Evolutionary conservation across 1,140 invertebrate species (phyloP), one percentile per base, ranked within the genome.

Genomic region (Drosophila sp.): DNA sequence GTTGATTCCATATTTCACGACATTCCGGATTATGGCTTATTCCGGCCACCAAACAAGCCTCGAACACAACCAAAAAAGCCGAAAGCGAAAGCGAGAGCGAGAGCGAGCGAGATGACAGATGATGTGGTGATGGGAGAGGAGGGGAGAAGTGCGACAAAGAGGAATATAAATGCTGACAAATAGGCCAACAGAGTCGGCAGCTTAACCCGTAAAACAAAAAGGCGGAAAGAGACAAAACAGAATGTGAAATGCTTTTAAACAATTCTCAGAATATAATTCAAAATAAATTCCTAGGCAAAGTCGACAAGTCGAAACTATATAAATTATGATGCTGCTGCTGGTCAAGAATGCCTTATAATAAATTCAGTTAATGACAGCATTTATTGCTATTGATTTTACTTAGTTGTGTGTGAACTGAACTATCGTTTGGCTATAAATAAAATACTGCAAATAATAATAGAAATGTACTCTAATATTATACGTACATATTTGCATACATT

Each of bases 151-250:
- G 18, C 9, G 40, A 29, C 16, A 41, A 34, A 32, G 32, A n/a
- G 50, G 32, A 14, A 57, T 67, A 67, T 32, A 67, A 73, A 73
- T 67, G 46, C 70, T 67, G 56, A 73, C 64, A 73, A 73, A 73
- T 73, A 67, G 54, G 46, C 38, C 29, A 51, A 27, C 56, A 21
- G 34, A 53, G 18, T 58, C n/a, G 9, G 21, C 57, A 54, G 50
- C 59, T 50, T 57, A 72, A 56, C 34, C 61, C 67, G 34, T 53
- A n/a, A n/a, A 63, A 48, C 7, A 50, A 21, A 48, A 7, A 43
- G n/a, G n/a, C n/a, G n/a, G n/a, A 25, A 50, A n/a, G 25, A 18
- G 13, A 14, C 38, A 4, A 34, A 16, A 36, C 25, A 11, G n/a
- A 46, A 34, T 21, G 16, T 61, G 58, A 43, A 32, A 50, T n/a